Percentiles rank a stretch among this genome's conserved stretches.
Evolutionary conservation across 2,797 vertebrate species (phyloP).

Genomic region (Chloroceryle amazona): DNA sequence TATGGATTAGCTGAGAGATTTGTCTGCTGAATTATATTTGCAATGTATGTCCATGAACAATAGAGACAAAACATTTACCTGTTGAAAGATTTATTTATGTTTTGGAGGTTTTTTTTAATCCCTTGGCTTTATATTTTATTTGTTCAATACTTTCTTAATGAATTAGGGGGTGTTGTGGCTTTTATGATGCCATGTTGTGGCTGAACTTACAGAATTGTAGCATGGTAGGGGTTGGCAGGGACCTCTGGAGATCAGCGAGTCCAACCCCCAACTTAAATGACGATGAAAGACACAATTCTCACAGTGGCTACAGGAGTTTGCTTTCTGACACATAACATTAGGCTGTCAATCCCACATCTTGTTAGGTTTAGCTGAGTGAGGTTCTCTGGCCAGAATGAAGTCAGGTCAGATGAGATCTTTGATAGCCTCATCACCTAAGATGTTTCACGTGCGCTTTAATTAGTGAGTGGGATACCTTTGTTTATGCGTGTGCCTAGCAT

Average conservation of each 20-base stretch:
- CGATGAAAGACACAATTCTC: background rate
- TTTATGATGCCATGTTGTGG: background rate
- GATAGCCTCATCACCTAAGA: background rate
- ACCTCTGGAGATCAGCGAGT: too few species aligned
- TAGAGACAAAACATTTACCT: background rate
- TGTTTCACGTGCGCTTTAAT: background rate
- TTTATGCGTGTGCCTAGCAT: background rate
- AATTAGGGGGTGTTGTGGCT: background rate
- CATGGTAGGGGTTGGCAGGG: too few species aligned
- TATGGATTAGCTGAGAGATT: background rate
- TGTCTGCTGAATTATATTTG: background rate
- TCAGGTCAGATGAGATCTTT: background rate
- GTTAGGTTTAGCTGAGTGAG: background rate
- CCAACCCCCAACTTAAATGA: background rate
- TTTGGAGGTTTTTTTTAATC: accelerated
- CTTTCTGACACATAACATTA: background rate
- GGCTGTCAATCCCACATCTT: background rate
- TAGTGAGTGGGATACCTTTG: background rate
- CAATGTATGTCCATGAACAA: background rate
- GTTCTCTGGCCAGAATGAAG: background rate
- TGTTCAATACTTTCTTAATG: background rate
- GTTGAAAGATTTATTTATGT: background rate
- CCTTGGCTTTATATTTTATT: background rate
- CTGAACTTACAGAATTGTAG: background rate
- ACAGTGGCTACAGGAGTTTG: background rate